These are phyloP conservation scores for Clepsis dumicolana DNA, from an alignment of 2,888 invertebrate genomes.

Conservation along the genomic window DNA sequence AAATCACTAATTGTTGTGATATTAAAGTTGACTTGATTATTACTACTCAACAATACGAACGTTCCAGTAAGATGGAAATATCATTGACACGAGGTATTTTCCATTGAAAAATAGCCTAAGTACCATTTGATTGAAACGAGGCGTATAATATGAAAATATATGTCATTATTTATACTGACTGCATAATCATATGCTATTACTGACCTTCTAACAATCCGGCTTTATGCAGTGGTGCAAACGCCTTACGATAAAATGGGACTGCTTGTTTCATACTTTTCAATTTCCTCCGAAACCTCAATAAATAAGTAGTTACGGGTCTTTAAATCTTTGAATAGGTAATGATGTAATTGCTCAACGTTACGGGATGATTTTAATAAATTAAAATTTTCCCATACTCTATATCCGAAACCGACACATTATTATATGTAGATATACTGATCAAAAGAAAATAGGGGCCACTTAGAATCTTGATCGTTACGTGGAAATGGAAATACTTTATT, in stretches of 20 bases:
- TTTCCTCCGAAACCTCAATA: too few species aligned
- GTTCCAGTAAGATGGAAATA: background rate
- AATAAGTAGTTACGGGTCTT: too few species aligned
- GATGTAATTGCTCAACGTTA: too few species aligned
- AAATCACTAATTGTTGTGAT: background rate
- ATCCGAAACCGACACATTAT: too few species aligned
- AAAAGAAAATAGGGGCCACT: too few species aligned
- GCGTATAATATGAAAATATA: background rate
- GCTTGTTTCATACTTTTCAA: background rate
- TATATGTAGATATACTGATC: too few species aligned
- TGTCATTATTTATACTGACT: background rate
- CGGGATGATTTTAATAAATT: too few species aligned
- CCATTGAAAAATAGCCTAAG: too few species aligned
- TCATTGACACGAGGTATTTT: background rate
- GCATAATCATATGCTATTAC: background rate
- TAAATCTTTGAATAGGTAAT: too few species aligned
- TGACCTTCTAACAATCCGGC: background rate
- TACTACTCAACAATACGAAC: background rate
- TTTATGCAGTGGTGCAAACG: background rate
- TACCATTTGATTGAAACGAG: background rate
- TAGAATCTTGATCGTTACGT: too few species aligned
- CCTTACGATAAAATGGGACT: background rate
- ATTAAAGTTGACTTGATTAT: background rate
- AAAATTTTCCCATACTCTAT: too few species aligned
- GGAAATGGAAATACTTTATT: too few species aligned